Conservation (phyloP, 2,888 invertebrate genomes). For the Sycophila texana region DNA sequence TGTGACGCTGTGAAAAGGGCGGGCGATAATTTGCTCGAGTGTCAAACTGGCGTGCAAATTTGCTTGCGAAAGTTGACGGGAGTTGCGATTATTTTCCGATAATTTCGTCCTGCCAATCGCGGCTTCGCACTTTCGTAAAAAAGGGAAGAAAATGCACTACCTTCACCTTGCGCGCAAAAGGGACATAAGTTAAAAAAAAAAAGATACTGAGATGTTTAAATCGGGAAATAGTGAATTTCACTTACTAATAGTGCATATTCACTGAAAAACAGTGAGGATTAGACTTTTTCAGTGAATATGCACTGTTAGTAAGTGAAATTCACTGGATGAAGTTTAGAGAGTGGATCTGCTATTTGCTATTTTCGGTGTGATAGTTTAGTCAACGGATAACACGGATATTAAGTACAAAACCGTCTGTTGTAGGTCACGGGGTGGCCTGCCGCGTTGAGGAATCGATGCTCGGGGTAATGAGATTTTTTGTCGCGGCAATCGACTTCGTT, state of each 20-base stretch:
- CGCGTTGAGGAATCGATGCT: constrained; percentile 26
- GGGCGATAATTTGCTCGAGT: neutral
- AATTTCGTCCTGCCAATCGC: constrained; percentile 43
- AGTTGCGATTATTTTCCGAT: constrained; percentile 50
- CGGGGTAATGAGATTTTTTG: constrained; percentile 40
- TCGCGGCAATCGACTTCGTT: constrained; percentile 1
- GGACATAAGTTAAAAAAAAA: constrained; percentile 23
- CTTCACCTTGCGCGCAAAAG: too few species aligned
- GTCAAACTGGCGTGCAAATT: neutral
- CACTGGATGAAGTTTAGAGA: too few species aligned
- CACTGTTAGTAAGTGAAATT: too few species aligned
- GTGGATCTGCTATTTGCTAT: too few species aligned
- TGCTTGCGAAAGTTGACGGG: constrained; percentile 7
- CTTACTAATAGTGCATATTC: too few species aligned
- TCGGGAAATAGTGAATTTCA: too few species aligned
- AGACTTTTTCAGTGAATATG: too few species aligned
- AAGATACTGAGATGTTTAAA: neutral
- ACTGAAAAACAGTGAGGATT: too few species aligned
- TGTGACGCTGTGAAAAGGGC: neutral
- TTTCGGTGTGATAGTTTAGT: constrained; percentile 7
- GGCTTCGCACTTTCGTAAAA: neutral
- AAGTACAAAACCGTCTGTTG: constrained; percentile 2
- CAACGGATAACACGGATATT: constrained; percentile 27
- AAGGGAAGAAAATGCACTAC: too few species aligned
- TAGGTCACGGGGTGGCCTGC: neutral